Evolutionary conservation across 2,113 vertebrate genomes (phyloP), one percentile per base, ranked within the genome.

Genomic region (Ursus arctos): DNA sequence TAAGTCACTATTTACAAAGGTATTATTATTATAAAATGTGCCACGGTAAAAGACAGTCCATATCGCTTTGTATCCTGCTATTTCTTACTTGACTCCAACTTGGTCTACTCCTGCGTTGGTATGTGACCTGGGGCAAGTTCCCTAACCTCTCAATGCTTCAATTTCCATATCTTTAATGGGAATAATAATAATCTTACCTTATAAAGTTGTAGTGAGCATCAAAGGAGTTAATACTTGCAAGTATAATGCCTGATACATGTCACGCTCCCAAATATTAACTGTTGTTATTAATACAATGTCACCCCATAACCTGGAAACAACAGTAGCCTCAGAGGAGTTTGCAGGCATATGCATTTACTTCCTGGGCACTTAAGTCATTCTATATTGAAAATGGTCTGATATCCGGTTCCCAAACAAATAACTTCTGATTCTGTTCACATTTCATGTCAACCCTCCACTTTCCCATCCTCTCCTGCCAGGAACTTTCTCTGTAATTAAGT

Each of bases 21-120:
- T 49, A 49, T 18, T 28, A 49, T 28, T 77, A 18, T 77, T 47
- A 31, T 77, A 49, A 77, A 31, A 49, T 49, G 14, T 49, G 26
- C 74, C 15, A 16, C 4, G 2, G 24, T 49, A 28, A 49, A 77
- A 31, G 40, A 76, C 1, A 14, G 74, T 49, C 74, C 26, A 31
- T 18, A 77, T 31, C 15, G 1, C 47, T 77, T 77, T 77, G 74
- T 77, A 49, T 49, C 26, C 26, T 49, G 26, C 24, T 76, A 24
- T 49, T 76, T 76, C 74, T 76, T 15, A 31, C 43, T 22, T 76
- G 26, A 18, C 26, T 82, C 98, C 22, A 84, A 67, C n/a, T 88
- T 79, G 93, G 71, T 95, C 67, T 16, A 1, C 63, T 94, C 69
- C 47, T 67, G 2, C 40, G 92, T 72, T 96, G 87, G 90, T 97